Evolutionary conservation across 2,113 vertebrate genomes (phyloP).

Genomic region (Phodopus roborovskii): DNA sequence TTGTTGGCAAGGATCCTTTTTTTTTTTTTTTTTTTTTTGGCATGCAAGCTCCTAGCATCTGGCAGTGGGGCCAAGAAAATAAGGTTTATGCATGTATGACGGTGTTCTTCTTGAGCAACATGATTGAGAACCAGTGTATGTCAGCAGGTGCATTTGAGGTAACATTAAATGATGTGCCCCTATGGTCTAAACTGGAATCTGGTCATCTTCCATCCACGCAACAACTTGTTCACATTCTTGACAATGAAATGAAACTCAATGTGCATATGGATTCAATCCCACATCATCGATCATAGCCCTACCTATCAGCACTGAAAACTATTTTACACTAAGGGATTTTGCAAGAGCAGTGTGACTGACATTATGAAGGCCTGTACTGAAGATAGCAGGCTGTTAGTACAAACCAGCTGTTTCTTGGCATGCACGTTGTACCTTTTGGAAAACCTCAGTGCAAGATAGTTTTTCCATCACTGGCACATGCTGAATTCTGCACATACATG

Average conservation of each 20-base stretch:
- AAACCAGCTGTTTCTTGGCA: slow-evolving; percentile 91
- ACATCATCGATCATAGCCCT: slow-evolving; percentile 94
- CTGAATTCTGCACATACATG: slow-evolving; percentile 87
- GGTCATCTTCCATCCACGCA: slow-evolving; percentile 99
- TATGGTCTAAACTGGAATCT: slow-evolving; percentile 99
- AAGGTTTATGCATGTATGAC: slow-evolving; percentile 99
- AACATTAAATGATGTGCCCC: slow-evolving; percentile 98
- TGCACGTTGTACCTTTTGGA: slow-evolving; percentile 88
- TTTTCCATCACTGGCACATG: slow-evolving; percentile 87
- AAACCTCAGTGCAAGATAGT: slow-evolving; percentile 87
- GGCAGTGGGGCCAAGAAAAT: slow-evolving; percentile 99
- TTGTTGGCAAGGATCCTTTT: slow-evolving; percentile 96
- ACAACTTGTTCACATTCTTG: slow-evolving; percentile 98
- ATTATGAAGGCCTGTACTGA: slow-evolving; percentile 98
- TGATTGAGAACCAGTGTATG: slow-evolving; percentile 99
- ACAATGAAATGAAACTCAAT: slow-evolving; percentile 99
- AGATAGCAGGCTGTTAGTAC: slow-evolving; percentile 95
- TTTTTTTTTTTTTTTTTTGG: slow-evolving; percentile 92
- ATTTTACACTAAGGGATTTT: slow-evolving; percentile 89
- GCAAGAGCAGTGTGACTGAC: slow-evolving; percentile 89
- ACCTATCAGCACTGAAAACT: slow-evolving; percentile 88
- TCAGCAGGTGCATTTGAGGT: slow-evolving; percentile 99
- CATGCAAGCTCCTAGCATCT: slow-evolving; percentile 96
- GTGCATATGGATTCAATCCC: slow-evolving; percentile 97
- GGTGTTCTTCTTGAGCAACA: slow-evolving; percentile 99